phyloP scores from a whole-genome alignment of 2,888 invertebrate genomes.

The Melanostoma mellinum region DNA sequence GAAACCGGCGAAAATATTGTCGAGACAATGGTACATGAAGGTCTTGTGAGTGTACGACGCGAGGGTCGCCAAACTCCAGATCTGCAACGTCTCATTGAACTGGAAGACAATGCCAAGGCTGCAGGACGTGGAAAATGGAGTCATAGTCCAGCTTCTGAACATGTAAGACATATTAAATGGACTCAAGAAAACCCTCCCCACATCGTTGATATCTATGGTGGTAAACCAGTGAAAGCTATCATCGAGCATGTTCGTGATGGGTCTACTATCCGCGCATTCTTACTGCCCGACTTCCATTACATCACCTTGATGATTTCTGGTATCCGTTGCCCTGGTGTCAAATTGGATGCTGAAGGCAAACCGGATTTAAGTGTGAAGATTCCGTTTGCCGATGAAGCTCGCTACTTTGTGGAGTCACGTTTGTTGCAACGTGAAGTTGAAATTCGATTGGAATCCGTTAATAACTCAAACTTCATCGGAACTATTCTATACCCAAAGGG shows the following conservation, averaged over 20 bases:
- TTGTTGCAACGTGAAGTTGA: constrained; percentile 95
- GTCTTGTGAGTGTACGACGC: constrained; percentile 91
- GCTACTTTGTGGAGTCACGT: constrained; percentile 95
- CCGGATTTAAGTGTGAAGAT: constrained; percentile 87
- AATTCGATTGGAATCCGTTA: constrained; percentile 94
- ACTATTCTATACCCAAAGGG: constrained; percentile 95
- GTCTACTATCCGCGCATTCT: constrained; percentile 95
- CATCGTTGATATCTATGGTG: constrained; percentile 92
- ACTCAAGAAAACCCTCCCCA: constrained; percentile 91
- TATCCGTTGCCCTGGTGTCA: constrained; percentile 92
- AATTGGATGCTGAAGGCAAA: constrained; percentile 88
- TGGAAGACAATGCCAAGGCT: constrained; percentile 94
- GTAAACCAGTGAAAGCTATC: constrained; percentile 94
- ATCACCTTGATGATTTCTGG: constrained; percentile 98
- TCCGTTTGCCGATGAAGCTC: constrained; percentile 94
- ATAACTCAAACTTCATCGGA: constrained; percentile 96
- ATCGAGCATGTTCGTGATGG: constrained; percentile 99
- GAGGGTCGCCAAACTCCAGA: constrained; percentile 88
- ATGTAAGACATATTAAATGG: constrained; percentile 95
- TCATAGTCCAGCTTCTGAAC: constrained; percentile 83
- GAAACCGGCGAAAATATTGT: constrained; percentile 92
- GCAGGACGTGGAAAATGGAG: constrained; percentile 94
- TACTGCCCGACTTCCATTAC: constrained; percentile 94
- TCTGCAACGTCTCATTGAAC: constrained; percentile 88
- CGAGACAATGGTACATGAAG: constrained; percentile 94